Base-by-base conservation (phyloP, 2,888 invertebrate genomes). In the Oxytorus armatus region DNA sequence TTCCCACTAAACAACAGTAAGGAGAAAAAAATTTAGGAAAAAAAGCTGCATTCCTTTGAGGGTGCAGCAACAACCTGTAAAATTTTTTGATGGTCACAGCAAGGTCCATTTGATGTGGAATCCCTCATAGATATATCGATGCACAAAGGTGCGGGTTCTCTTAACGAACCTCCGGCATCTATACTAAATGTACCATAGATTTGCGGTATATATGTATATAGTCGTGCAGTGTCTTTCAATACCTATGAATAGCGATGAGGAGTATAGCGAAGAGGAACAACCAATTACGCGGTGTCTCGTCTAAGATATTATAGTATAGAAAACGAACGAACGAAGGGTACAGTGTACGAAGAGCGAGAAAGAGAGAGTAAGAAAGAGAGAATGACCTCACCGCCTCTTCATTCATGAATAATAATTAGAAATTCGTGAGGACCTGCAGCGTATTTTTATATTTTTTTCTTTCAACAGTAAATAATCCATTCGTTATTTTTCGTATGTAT, bases 161-260 rank as follows among this genome's bases (percentile, higher is more conserved):
- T 86, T 89, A 89, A 88, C 88, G 89, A 88, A 89, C 84, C 84
- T 78, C 8, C n/a, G 82, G 36, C 42, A 57, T 80, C 80, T 59
- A 55, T 44, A 73, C 80, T 10, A 69, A 69, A 80, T 74, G 69
- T 61, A 61, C 73, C 55, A 69, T 69, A 75, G 74, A 76, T 79
- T 68, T 21, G 18, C 76, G 61, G 14, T 68, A 63, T 36, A 23
- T 49, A 51, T 66, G 21, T 47, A 53, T 33, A 11, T 53, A 83
- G 84, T 78, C 83, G 63, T 82, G 85, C 81, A 85, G 82, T 79
- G 74, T 76, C 55, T 80, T n/a, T 51, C 39, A 49, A 77, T 66
- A 79, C 82, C 90, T 88, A 90, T 90, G 90, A 90, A 90, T 90
- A 90, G 87, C 88, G 89, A 91, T 89, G 90, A 89, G 89, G 70